These are phyloP conservation scores for Cristatella mucedo DNA, from an alignment of 2,888 invertebrate species.

Conservation along the genomic window DNA sequence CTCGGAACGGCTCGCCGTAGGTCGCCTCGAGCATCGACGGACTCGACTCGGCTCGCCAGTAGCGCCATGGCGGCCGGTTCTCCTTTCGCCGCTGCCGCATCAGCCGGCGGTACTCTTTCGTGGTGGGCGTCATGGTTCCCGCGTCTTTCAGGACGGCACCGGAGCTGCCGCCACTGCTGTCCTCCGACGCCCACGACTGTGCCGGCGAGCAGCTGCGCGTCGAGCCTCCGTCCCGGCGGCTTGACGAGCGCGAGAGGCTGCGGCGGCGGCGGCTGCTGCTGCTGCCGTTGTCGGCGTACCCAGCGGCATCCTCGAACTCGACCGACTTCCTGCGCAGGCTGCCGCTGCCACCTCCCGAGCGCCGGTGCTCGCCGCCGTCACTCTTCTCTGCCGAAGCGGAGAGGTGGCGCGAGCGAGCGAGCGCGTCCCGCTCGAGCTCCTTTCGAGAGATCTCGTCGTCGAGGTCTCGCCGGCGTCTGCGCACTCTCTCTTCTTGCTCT, in stretches of 20 bases:
- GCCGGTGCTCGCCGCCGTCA: too few relatives aligned
- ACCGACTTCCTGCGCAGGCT: too few relatives aligned
- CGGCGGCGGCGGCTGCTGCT: too few relatives aligned
- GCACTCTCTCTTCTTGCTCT: background rate
- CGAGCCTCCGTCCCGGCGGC: background rate
- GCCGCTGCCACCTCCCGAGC: too few relatives aligned
- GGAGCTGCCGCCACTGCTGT: background rate
- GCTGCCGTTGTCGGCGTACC: too few relatives aligned
- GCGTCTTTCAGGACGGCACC: background rate
- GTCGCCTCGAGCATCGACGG: constrained; percentile 19
- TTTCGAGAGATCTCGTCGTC: constrained; percentile 5
- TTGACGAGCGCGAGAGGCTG: constrained; percentile 1
- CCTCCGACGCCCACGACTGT: constrained; percentile 1
- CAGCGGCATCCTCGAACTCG: too few relatives aligned
- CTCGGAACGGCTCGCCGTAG: constrained; percentile 4
- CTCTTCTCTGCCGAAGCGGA: too few relatives aligned
- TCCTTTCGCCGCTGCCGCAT: background rate
- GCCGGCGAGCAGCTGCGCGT: background rate
- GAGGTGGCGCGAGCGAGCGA: too few relatives aligned
- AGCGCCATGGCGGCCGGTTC: constrained; percentile 15
- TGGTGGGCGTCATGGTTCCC: constrained; percentile 2
- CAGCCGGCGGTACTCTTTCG: background rate
- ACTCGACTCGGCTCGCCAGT: constrained; percentile 25
- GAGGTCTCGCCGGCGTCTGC: constrained; percentile 2
- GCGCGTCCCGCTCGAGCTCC: background rate